Evolutionary conservation across 64 coral and sea anemone species (phyloP), one percentile per base, ranked within the genome.

Genomic region (Actinia equina): DNA sequence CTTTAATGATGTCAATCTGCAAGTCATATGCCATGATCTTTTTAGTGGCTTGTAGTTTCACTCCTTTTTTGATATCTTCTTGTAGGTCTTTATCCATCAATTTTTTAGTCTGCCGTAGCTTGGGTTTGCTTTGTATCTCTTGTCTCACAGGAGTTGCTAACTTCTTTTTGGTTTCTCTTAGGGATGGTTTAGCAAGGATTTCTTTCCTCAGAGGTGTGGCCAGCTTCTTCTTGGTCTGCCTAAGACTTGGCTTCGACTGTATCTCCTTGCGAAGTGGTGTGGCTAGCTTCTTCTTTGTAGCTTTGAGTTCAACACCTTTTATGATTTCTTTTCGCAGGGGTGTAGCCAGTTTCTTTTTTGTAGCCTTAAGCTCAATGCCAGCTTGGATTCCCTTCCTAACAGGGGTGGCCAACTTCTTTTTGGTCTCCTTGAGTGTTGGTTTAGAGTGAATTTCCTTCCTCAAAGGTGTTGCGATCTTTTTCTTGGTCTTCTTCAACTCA

Each of bases 261-360:
- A 93, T 97, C 37, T 77, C 85, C 62, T 91, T 90, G 14, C 95
- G 80, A 13, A 97, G n/a, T 52, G 95, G 95, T 43, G 95, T 98
- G 49, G 88, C 76, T 52, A 98, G 19, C 22, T 53, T 91, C 49
- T 95, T 92, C 23, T 92, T 88, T 45, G 74, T 89, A 7, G 59
- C 82, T 84, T 60, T 89, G n/a, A 95, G 60, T 44, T 91, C 20
- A 22, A 71, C 44, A 19, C 85, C 88, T 22, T 77, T 37, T 2
- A 86, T 59, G 22, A 95, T 95, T n/a, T 88, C 86, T 77, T 92
- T 71, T 20, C 86, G 70, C 0, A 95, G 8, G 17, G 94, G 94
- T 46, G 94, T 95, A 15, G 89, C 86, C 86, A 95, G 53, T 6
- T 88, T 88, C 83, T 98, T 98, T 80, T 93, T 95, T 4, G 91